These are phyloP conservation scores for Spondyliosoma cantharus DNA, from an alignment of 2,797 vertebrate species.

Conservation along the genomic window DNA sequence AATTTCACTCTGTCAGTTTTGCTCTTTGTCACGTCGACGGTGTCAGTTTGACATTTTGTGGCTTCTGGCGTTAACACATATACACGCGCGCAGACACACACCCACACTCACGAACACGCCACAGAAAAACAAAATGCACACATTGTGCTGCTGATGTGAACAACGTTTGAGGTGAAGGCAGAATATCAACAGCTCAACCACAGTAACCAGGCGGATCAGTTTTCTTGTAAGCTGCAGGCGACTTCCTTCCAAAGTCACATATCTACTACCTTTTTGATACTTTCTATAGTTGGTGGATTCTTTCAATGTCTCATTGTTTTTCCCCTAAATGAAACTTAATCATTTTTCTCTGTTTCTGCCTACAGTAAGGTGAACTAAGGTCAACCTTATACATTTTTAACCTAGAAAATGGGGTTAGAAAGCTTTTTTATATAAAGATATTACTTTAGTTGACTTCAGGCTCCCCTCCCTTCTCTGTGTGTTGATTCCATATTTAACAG, in stretches of 20 bases:
- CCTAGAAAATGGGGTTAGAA: background rate
- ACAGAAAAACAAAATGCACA: constrained; percentile 4
- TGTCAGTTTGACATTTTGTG: constrained; percentile 3
- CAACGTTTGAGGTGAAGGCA: constrained; percentile 1
- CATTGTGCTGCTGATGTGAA: background rate
- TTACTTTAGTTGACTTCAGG: background rate
- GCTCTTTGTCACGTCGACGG: constrained; percentile 25
- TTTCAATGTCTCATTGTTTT: constrained; percentile 46
- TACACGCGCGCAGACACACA: background rate
- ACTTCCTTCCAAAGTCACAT: constrained; percentile 52
- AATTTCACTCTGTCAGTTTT: constrained; percentile 13
- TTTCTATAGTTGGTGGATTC: constrained; percentile 34
- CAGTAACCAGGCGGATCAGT: constrained; percentile 36
- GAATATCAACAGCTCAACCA: constrained; percentile 46
- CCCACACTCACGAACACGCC: background rate
- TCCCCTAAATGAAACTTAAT: constrained; percentile 38
- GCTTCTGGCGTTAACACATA: background rate
- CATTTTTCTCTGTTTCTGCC: background rate
- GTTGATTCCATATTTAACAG: background rate
- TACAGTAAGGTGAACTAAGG: background rate
- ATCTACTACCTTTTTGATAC: constrained; percentile 27
- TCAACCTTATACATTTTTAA: background rate
- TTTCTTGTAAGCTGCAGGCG: constrained; percentile 75
- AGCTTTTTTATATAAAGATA: background rate
- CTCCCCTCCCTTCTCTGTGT: background rate